These are phyloP conservation scores for Ormyrus labotus DNA, from an alignment of 2,888 invertebrate genomes.

Conservation along the genomic window DNA sequence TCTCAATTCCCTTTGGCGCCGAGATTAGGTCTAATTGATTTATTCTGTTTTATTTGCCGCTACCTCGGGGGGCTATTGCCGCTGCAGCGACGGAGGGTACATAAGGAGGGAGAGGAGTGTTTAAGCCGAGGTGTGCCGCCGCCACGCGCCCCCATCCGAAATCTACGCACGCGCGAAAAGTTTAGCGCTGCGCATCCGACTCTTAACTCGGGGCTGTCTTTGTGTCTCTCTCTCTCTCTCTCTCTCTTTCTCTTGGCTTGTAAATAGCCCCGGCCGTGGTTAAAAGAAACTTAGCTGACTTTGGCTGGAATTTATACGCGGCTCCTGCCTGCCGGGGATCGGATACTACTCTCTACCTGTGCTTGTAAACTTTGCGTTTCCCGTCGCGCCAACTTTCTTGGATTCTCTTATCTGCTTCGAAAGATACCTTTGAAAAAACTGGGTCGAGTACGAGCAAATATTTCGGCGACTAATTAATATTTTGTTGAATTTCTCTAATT, in stretches of 20 bases:
- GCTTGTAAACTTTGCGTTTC: conserved; percentile 2
- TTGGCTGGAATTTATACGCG: conserved; percentile 32
- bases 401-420: no score
- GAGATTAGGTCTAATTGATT: conserved; percentile 57
- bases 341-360: not conserved
- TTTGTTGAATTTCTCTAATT: no score
- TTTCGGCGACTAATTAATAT: no score
- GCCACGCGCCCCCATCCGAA: conserved; percentile 23
- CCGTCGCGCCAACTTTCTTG: not conserved
- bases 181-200: conserved; percentile 31
- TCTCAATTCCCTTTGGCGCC: conserved; percentile 43
- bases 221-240: conserved; percentile 2
- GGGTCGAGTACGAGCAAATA: no score
- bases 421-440: no score
- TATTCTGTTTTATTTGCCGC: conserved; percentile 50
- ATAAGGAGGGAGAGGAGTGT: not conserved
- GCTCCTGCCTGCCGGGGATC: not conserved
- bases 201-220: conserved; percentile 40
- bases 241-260: conserved; percentile 39
- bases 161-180: conserved; percentile 54
- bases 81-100: not conserved
- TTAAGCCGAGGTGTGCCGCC: conserved; percentile 10
- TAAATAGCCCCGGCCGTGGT: conserved; percentile 40
- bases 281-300: conserved; percentile 50
- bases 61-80: not conserved